Conservation (phyloP, 2,888 invertebrate species). For the Malacosoma neustria region DNA sequence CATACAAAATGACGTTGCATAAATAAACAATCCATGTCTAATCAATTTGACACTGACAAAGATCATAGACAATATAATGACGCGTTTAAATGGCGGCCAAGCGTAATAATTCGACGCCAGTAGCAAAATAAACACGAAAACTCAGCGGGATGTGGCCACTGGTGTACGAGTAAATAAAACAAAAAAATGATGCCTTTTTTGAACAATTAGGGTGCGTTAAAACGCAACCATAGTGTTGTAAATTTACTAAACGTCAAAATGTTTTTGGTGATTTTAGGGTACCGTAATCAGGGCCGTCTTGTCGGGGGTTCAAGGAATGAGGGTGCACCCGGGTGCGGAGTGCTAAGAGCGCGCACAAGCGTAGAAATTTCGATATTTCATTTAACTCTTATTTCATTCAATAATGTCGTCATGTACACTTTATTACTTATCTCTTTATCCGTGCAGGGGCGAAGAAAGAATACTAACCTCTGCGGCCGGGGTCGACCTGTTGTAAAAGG, state of each 20-base stretch:
- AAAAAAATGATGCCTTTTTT: slow-evolving; percentile 41
- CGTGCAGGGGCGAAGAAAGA: no score
- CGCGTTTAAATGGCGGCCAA: slow-evolving; percentile 56
- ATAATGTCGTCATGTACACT: no score
- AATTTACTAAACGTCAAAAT: slow-evolving; percentile 50
- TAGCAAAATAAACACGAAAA: slow-evolving; percentile 43
- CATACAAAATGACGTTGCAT: no score
- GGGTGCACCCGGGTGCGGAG: no score
- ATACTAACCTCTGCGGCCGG: no score
- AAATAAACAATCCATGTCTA: neutral
- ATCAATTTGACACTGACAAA: neutral
- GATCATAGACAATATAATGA: slow-evolving; percentile 41
- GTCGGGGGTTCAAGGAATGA: no score
- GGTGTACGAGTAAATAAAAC: slow-evolving; percentile 7
- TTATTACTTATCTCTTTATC: no score
- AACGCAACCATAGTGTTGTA: slow-evolving; percentile 47
- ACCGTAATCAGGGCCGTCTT: no score
- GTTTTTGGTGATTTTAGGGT: slow-evolving; percentile 36
- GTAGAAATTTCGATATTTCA: neutral
- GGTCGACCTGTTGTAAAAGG: no score
- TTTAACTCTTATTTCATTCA: no score
- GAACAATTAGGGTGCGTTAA: slow-evolving; percentile 45
- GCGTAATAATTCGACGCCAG: slow-evolving; percentile 69
- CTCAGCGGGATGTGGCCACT: slow-evolving; percentile 1
- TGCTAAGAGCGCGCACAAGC: neutral